Base-by-base conservation (phyloP, 2,797 vertebrate genomes). In the Scolopax rusticola region DNA sequence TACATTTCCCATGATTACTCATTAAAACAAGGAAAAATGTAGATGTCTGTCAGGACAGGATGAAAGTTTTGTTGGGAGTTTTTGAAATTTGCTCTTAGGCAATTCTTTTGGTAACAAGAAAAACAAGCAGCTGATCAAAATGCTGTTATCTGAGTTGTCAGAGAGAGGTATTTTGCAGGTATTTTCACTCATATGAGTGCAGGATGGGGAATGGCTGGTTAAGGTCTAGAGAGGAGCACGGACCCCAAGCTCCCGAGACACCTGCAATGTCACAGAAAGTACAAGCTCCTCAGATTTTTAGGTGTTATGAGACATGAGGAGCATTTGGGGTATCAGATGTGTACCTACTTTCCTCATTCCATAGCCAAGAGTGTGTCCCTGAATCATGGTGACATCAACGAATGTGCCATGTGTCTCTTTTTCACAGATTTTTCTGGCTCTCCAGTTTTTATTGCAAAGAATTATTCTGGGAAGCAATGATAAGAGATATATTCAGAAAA, bases 191-290 rank as follows among this genome's bases (percentile, higher is more conserved):
- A 1, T 24, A 14, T 9, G 27, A 60, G 33, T 24, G 40, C 33
- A 67, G 53, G 16, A 51, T 21, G 30, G 9, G 36, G 38, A 90
- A 59, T 8, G n/a, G 10, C 9, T 71, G 15, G 14, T 33, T 40
- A 33, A 53, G 5, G 21, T 38, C 51, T 25, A 33, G 28, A 51
- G 40, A 11, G 14, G 14, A 28, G 3, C 57, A 28, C 0, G 1
- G 38, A 59, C 30, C 6, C 10, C 18, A 32, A 8, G 30, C 19
- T 89, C 13, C 32, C 32, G 18, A 2, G 23, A 27, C 3, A 13
- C 33, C n/a, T 20, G 18, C 20, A 54, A 8, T 6, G 20, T 36
- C 53, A 67, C 17, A 41, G 33, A 53, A 32, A 61, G 23, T 23
- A 53, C 6, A 77, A 61, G 9, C 8, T 61, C 40, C 23, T 45